Evolutionary conservation across 2,888 invertebrate species (phyloP), one percentile per base, ranked within the genome.

Genomic region (Scaptomyza flava): DNA sequence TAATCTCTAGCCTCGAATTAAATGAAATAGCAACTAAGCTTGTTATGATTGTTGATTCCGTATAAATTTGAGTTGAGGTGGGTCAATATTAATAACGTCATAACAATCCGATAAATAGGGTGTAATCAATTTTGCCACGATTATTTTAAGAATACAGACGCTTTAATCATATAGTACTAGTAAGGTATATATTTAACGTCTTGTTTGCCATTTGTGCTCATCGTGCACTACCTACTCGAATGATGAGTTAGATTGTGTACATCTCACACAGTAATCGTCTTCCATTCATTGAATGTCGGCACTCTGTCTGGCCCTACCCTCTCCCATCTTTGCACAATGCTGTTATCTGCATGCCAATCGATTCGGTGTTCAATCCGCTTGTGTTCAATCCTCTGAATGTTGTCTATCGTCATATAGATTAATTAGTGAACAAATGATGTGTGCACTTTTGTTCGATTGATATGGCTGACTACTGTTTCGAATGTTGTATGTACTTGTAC

Each of bases 271-370:
- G 14, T 14, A n/a, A 14, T 38, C 38, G 38, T 38, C 14, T 48
- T 17, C 12, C 46, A 65, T 66, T 76, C 77, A 74, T 76, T 74
- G 12, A 34, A 33, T 14, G 42, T 27, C 9, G 47, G 31, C 31
- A 4, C 9, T 7, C 31, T 31, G 4, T 30, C 38, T 27, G 30
- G 17, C 50, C 8, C 12, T 50, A 51, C 41, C 30, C 43, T 30
- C 23, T 60, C 41, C 12, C 14, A 41, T 45, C 14, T 43, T 23
- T 30, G 14, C 30, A 2, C 6, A 9, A 11, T 23, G 12, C 54
- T 60, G 46, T 61, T 42, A 43, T 64, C 47, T 76, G 81, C 68
- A 81, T 85, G 72, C 31, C 70, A 85, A 81, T 76, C 54, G 61
- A 31, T 50, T 48, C 12, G 38, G 11, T 17, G 47, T 45, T 53